Conservation (phyloP, 53 echinoderm and acorn worm species). For the Stichopus horrens region DNA sequence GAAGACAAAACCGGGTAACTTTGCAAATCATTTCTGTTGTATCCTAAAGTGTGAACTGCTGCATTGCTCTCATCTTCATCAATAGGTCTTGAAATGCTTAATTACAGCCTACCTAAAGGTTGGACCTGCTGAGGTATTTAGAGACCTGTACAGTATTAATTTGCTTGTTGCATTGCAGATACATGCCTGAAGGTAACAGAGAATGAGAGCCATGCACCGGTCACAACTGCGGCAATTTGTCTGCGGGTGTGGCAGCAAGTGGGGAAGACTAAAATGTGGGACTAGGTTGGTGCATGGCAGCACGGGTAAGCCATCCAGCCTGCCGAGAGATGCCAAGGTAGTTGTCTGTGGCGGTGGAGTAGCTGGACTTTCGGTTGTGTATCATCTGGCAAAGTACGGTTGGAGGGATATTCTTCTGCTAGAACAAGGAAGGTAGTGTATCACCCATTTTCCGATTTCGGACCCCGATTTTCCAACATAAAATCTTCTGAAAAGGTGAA, state of each 20-base stretch:
- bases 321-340: conserved; percentile 77
- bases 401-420: conserved; percentile 84
- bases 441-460: neutral
- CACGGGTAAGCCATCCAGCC: neutral
- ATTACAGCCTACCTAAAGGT: too few relatives aligned
- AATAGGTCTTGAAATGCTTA: too few relatives aligned
- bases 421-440: conserved; percentile 76
- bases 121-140: too few relatives aligned
- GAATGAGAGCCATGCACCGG: conserved; percentile 12
- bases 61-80: too few relatives aligned
- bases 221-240: conserved; percentile 19
- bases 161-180: neutral
- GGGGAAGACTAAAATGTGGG: neutral
- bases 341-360: conserved; percentile 92
- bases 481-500: too few relatives aligned
- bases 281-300: neutral
- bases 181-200: conserved; percentile 31
- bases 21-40: too few relatives aligned
- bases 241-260: neutral
- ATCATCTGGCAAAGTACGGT: conserved; percentile 86
- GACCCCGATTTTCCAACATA: neutral
- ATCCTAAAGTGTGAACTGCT: too few relatives aligned
- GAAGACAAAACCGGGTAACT: too few relatives aligned
- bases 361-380: conserved; percentile 84
- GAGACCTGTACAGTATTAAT: too few relatives aligned